Evolutionary conservation across 2,888 invertebrate species (phyloP).

Genomic region (Malthinus seriepunctatus): DNA sequence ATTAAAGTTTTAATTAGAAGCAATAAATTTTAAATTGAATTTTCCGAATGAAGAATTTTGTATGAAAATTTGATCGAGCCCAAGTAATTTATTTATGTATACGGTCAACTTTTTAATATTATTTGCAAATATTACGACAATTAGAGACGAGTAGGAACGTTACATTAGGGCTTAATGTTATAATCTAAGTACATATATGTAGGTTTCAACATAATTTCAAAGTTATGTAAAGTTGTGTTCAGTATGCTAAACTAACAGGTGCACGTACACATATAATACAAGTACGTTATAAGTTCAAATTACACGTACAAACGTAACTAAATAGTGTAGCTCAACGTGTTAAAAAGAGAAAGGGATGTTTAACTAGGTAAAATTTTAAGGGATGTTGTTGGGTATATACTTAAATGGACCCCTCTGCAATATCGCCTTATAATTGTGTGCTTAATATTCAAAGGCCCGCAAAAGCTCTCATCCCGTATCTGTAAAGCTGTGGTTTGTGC

Average conservation of each 20-base stretch:
- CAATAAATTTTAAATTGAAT: too few species aligned
- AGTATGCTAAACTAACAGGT: constrained; percentile 20
- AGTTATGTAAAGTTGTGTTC: constrained; percentile 7
- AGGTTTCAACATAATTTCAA: constrained; percentile 10
- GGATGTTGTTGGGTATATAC: constrained; percentile 9
- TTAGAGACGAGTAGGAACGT: constrained; percentile 1
- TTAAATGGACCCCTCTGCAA: constrained; percentile 27
- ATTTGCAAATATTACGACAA: neutral
- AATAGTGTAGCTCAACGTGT: neutral
- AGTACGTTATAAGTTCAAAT: constrained; percentile 3
- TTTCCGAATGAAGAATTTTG: too few species aligned
- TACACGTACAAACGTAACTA: constrained; percentile 7
- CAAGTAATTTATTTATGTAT: too few species aligned
- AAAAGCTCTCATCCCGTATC: constrained; percentile 32
- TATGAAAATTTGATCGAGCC: too few species aligned
- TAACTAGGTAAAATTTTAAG: constrained; percentile 14
- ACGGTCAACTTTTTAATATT: neutral
- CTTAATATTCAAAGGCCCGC: constrained; percentile 38
- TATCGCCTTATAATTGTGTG: constrained; percentile 34
- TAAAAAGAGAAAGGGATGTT: constrained; percentile 8
- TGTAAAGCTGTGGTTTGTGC: constrained; percentile 28
- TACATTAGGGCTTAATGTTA: constrained; percentile 7
- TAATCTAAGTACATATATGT: constrained; percentile 6
- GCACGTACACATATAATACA: constrained; percentile 17
- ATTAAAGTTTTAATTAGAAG: too few species aligned